Base-by-base conservation (phyloP, 1,140 invertebrate species). In the Diprion similis region DNA sequence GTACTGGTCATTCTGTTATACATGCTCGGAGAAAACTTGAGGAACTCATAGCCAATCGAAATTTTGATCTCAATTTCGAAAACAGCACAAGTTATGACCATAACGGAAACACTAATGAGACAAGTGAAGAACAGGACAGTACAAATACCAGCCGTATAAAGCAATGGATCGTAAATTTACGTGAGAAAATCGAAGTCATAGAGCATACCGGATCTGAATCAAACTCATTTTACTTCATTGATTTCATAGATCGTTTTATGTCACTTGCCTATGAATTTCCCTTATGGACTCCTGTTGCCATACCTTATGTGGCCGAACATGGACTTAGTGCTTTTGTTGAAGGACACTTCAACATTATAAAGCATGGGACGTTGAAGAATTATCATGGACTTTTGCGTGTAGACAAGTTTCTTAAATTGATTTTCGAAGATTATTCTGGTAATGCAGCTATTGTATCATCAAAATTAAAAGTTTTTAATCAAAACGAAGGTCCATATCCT, bases 191-290 rank as follows among this genome's bases (percentile, higher is more conserved):
- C 48, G 48, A 51, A 8, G 15, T 51, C 48, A 51, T 51, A 8
- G 48, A 51, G 48, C 48, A 24, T 37, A 8, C 48, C 2, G 11
- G 15, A 66, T 51, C 48, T 11, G 24, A 72, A 45, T 37, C 46
- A 10, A 75, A 75, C 15, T 15, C 68, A 1, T 75, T 70, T 65
- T 75, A 48, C 46, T 11, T 65, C 2, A 47, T 71, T 9, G 46
- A 47, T 10, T 75, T 75, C 46, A 66, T 70, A 8, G 18, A 72
- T 11, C 10, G 46, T 8, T 69, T 75, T 10, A 69, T 69, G 7
- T 46, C 51, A 11, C 51, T 75, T 11, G 68, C 24, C 4, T 70
- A 75, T 1, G 75, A 76, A 71, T 76, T 76, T 69, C 68, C 69
- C 66, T 46, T 76, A 13, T 76, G 75, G 71, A 24, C 75, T 0